Evolutionary conservation across 2,888 invertebrate genomes (phyloP).

Genomic region (Cephus sareptanus): DNA sequence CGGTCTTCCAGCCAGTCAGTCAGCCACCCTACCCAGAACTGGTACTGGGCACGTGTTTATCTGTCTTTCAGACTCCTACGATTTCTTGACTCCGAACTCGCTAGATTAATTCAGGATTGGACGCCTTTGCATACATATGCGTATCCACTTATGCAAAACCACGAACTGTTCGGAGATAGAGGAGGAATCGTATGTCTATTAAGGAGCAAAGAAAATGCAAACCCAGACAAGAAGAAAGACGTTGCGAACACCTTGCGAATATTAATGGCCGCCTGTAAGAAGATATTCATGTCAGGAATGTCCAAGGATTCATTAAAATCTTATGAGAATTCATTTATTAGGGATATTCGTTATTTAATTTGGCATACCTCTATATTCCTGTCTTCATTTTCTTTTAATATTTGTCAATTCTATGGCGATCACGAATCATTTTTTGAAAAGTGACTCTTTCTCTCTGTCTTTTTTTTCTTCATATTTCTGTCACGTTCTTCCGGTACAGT

Average conservation of each 20-base stretch:
- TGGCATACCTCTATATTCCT: neutral
- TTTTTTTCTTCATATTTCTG: neutral
- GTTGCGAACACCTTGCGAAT: neutral
- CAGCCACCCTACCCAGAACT: conserved; percentile 4
- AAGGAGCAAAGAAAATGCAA: neutral
- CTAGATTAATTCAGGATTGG: conserved; percentile 22
- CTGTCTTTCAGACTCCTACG: conserved; percentile 19
- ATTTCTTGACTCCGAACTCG: conserved; percentile 13
- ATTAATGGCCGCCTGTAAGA: neutral
- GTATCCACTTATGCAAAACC: neutral
- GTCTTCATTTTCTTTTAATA: neutral
- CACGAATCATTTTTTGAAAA: neutral
- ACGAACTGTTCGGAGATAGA: neutral
- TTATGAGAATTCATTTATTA: neutral
- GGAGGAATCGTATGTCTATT: neutral
- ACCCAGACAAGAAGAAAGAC: neutral
- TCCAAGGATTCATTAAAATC: neutral
- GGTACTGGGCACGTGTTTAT: conserved; percentile 22
- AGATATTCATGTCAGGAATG: neutral
- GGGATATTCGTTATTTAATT: neutral
- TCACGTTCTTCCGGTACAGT: neutral
- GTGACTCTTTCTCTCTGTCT: neutral
- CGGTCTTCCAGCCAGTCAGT: neutral
- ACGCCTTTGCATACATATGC: neutral
- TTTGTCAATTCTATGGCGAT: neutral